Evolutionary conservation across 37 sponge, comb jelly and placozoan genomes (phyloP).

Genomic region (Corticium candelabrum): DNA sequence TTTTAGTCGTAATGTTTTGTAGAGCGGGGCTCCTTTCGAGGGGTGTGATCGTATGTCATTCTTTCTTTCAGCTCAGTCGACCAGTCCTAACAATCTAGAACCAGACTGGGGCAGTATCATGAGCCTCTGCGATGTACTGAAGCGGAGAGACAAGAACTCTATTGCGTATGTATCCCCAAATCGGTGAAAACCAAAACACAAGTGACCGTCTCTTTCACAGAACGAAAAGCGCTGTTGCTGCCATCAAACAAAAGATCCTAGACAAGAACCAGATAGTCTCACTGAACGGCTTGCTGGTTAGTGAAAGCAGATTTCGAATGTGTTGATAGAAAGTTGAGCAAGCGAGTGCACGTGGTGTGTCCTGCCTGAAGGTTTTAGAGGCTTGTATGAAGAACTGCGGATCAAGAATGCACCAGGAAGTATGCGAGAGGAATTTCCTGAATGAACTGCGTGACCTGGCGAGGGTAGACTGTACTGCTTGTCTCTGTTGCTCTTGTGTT

Average conservation of each 20-base stretch:
- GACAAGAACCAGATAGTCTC: background rate
- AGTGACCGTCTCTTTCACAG: background rate
- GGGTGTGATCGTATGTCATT: no score
- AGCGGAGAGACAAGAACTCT: background rate
- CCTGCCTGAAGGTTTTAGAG: background rate
- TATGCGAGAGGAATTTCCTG: background rate
- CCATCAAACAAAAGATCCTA: background rate
- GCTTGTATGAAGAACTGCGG: conserved; percentile 13
- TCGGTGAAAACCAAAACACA: background rate
- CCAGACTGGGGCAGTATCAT: background rate
- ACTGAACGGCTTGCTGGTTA: background rate
- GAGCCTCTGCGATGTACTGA: background rate
- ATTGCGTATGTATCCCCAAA: background rate
- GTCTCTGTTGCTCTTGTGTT: background rate
- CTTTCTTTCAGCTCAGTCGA: background rate
- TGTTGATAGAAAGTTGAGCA: no score
- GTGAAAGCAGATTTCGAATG: no score
- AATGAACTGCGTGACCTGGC: background rate
- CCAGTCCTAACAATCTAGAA: background rate
- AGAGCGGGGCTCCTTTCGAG: no score
- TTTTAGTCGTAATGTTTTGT: no score
- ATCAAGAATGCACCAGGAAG: background rate
- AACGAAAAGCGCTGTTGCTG: background rate
- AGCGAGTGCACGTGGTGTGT: no score
- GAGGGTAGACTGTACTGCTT: background rate